phyloP scores from a whole-genome alignment of 2,888 invertebrate genomes.

The Pharmacophagus antenor region DNA sequence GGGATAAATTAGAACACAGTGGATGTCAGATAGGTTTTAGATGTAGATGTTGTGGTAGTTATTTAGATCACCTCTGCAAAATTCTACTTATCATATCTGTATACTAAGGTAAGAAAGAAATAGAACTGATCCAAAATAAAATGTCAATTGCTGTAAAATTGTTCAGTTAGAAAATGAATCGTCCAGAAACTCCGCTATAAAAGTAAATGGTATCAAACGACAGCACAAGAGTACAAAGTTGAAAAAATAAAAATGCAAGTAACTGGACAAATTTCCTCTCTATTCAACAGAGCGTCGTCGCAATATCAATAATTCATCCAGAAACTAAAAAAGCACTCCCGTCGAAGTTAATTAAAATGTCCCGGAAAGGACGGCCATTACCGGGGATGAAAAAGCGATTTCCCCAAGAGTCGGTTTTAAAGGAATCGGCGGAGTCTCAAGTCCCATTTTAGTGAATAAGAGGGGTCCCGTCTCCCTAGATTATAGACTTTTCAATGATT shows the following conservation, averaged over 20 bases:
- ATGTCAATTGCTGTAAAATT: too few species aligned
- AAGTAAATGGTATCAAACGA: slow-evolving; percentile 12
- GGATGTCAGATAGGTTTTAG: too few species aligned
- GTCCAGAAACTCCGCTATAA: neutral
- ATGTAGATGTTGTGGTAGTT: too few species aligned
- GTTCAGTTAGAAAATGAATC: neutral
- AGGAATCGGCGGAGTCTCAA: slow-evolving; percentile 64
- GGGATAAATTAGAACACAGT: too few species aligned
- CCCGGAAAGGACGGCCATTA: slow-evolving; percentile 68
- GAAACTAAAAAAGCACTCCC: slow-evolving; percentile 64
- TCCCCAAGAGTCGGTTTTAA: slow-evolving; percentile 68
- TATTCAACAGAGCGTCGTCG: slow-evolving; percentile 34
- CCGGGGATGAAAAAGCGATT: slow-evolving; percentile 77
- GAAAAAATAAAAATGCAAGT: slow-evolving; percentile 30
- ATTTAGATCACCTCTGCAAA: too few species aligned
- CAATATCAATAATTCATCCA: slow-evolving; percentile 61
- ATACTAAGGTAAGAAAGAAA: too few species aligned
- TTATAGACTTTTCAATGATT: slow-evolving; percentile 60
- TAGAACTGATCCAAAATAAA: too few species aligned
- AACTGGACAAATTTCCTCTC: slow-evolving; percentile 34
- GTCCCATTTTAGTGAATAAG: slow-evolving; percentile 53
- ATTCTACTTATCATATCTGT: too few species aligned
- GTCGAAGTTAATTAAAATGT: slow-evolving; percentile 75
- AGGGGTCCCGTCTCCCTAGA: slow-evolving; percentile 46
- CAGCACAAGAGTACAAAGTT: slow-evolving; percentile 16